Conservation (phyloP, 2,797 vertebrate genomes). For the Coccyzus lansbergi region DNA sequence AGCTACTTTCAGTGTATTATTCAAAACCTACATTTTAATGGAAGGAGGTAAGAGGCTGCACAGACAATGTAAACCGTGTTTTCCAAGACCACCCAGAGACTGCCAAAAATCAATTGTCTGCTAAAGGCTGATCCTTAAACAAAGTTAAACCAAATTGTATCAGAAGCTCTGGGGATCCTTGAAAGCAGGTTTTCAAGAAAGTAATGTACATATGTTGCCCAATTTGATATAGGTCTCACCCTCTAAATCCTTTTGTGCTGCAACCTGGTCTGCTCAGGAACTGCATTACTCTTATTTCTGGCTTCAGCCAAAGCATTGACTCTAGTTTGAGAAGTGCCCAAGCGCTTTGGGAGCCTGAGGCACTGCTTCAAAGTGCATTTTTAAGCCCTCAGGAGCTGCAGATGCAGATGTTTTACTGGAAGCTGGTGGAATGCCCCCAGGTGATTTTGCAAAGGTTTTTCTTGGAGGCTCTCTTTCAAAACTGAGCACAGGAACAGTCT, state of each 20-base stretch:
- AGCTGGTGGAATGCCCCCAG: neutral
- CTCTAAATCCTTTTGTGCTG: neutral
- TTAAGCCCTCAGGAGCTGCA: neutral
- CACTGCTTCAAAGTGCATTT: neutral
- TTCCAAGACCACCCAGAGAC: neutral
- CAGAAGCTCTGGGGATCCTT: neutral
- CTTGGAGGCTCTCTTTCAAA: neutral
- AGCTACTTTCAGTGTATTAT: neutral
- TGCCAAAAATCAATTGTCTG: neutral
- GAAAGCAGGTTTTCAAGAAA: neutral
- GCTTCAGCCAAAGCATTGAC: neutral
- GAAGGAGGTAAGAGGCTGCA: neutral
- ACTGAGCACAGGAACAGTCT: neutral
- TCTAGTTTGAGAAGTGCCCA: neutral
- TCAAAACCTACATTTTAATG: neutral
- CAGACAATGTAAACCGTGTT: neutral
- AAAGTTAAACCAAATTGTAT: neutral
- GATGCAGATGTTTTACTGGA: neutral
- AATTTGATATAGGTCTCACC: neutral
- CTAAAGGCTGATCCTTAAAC: neutral
- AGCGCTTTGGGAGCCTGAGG: neutral
- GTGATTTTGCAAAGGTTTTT: conserved; percentile 2
- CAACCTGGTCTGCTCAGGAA: neutral
- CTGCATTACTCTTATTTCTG: neutral
- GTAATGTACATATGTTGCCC: neutral